A percentile compares a stretch with the other conserved stretches of the same genome.
Conservation (phyloP, 2,113 vertebrate genomes). For the Tragelaphus buxtoni region DNA sequence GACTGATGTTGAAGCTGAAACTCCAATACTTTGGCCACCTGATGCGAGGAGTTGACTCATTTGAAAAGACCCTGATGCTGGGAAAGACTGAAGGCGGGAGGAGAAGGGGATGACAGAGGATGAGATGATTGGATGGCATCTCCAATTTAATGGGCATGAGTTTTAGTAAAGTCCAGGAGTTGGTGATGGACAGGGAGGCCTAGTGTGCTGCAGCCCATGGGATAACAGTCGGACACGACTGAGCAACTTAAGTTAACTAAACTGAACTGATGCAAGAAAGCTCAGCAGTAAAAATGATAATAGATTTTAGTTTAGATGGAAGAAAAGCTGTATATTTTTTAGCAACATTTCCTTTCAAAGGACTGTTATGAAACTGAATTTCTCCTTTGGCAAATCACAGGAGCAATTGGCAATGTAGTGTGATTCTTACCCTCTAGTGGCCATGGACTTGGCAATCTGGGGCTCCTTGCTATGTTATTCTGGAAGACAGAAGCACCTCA, state of each 20-base stretch:
- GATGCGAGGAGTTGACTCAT: background rate
- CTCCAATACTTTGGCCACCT: background rate
- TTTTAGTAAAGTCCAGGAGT: background rate
- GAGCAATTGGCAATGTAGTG: background rate
- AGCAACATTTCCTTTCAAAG: background rate
- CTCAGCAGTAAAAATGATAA: background rate
- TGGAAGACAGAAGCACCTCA: background rate
- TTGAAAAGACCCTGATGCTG: background rate
- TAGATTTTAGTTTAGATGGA: background rate
- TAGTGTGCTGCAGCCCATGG: background rate
- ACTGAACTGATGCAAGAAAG: background rate
- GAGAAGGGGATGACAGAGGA: background rate
- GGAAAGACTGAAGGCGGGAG: fast-evolving
- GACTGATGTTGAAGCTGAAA: background rate
- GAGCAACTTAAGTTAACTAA: fast-evolving
- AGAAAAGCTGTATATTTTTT: background rate
- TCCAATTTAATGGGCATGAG: background rate
- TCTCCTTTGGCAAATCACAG: background rate
- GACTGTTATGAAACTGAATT: background rate
- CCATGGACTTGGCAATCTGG: background rate
- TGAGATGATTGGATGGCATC: background rate
- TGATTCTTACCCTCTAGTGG: background rate
- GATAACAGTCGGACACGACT: fast-evolving
- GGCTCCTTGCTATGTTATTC: background rate
- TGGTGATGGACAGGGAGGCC: background rate